Evolutionary conservation across 2,888 invertebrate genomes (phyloP).

Genomic region (Biston stratarius): DNA sequence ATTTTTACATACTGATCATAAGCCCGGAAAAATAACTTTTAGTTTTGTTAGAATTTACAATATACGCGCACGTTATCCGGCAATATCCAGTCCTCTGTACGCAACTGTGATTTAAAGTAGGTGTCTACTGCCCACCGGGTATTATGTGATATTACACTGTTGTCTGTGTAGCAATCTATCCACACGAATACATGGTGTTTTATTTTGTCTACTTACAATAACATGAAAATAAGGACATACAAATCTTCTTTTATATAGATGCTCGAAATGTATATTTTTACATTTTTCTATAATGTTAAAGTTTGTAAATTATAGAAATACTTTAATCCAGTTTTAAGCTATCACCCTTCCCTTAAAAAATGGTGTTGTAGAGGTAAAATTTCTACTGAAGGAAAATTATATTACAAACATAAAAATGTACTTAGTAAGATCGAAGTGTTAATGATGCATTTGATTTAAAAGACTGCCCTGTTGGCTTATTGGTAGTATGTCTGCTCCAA

Average conservation of each 20-base stretch:
- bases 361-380: too few relatives aligned
- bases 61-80: conserved; percentile 3
- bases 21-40: neutral
- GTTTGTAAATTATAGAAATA: too few relatives aligned
- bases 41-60: neutral
- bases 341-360: too few relatives aligned
- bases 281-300: neutral
- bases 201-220: neutral
- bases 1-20: conserved; percentile 12
- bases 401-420: too few relatives aligned
- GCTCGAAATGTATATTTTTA: neutral
- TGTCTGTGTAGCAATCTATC: conserved; percentile 36
- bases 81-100: conserved; percentile 22
- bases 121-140: conserved; percentile 34
- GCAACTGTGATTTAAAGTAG: conserved; percentile 46
- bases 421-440: too few relatives aligned
- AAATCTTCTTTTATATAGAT: too few relatives aligned
- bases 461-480: too few relatives aligned
- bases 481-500: too few relatives aligned
- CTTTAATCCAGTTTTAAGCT: too few relatives aligned
- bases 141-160: conserved; percentile 41
- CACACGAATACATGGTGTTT: conserved; percentile 37
- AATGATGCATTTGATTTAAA: too few relatives aligned
- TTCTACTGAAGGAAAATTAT: too few relatives aligned
- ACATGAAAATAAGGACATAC: neutral